Evolutionary conservation across 1,140 invertebrate species (phyloP).

Genomic region (Lerema accius): DNA sequence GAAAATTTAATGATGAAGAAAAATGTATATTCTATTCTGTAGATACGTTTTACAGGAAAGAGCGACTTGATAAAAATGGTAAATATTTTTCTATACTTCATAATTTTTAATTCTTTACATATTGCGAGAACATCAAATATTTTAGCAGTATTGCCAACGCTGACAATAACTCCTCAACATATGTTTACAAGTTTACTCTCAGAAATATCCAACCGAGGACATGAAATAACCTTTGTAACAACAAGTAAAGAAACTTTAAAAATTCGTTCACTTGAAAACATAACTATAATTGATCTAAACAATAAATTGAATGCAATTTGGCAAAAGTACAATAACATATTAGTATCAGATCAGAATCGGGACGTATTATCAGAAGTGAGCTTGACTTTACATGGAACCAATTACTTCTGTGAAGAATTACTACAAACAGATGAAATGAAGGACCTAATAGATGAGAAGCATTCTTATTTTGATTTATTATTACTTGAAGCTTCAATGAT

Average conservation of each 20-base stretch:
- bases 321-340: not conserved
- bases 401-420: not conserved
- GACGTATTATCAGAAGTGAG: not conserved
- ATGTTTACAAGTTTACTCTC: constrained; percentile 44
- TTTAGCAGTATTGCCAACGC: constrained; percentile 49
- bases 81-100: not conserved
- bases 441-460: not conserved
- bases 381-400: not conserved
- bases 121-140: constrained; percentile 39
- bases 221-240: constrained; percentile 63
- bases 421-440: not conserved
- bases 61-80: constrained; percentile 8
- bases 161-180: constrained; percentile 48
- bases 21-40: too few relatives aligned
- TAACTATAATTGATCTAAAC: constrained; percentile 17
- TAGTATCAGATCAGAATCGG: not conserved
- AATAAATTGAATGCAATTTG: not conserved
- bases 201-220: constrained; percentile 45
- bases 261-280: constrained; percentile 26
- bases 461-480: not conserved
- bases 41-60: too few relatives aligned
- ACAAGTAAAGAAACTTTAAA: constrained; percentile 44
- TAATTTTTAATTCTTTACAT: not conserved
- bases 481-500: not conserved
- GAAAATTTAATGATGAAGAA: too few relatives aligned